Conservation (phyloP, 1,140 invertebrate genomes). For the Eufriesea mexicana region DNA sequence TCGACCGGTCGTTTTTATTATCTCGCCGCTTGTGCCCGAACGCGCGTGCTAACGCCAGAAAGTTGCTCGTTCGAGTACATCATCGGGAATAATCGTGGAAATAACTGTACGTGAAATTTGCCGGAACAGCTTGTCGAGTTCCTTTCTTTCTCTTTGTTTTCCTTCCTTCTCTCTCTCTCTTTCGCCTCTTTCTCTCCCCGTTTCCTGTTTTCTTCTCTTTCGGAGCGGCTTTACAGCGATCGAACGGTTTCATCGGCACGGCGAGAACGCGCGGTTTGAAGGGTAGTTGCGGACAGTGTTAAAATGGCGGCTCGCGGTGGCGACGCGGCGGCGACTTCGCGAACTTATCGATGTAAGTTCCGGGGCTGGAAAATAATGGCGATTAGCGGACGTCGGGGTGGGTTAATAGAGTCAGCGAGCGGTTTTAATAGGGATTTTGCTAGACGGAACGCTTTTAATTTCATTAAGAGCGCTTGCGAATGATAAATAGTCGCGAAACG, state of each 20-base stretch:
- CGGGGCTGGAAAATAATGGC: neutral
- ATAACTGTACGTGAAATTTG: neutral
- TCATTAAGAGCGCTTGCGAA: too few relatives aligned
- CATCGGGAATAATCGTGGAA: constrained; percentile 4
- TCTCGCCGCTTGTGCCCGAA: neutral
- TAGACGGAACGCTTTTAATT: neutral
- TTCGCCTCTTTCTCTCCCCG: too few relatives aligned
- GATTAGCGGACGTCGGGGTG: neutral
- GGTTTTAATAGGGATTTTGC: neutral
- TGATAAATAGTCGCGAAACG: constrained; percentile 2
- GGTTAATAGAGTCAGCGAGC: neutral
- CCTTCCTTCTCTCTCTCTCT: neutral
- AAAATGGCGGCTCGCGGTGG: too few relatives aligned
- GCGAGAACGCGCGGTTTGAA: neutral
- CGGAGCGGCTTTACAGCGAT: neutral
- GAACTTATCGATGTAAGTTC: constrained; percentile 5
- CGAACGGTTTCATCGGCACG: neutral
- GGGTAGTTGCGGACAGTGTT: too few relatives aligned
- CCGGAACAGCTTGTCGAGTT: neutral
- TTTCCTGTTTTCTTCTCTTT: neutral
- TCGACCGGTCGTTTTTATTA: constrained; percentile 39
- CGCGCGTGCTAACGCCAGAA: neutral
- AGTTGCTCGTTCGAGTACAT: constrained; percentile 19
- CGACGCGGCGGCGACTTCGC: neutral
- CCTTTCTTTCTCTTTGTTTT: neutral